Evolutionary conservation across 2,888 invertebrate genomes (phyloP), one percentile per base, ranked within the genome.

Genomic region (Conus canariensis): DNA sequence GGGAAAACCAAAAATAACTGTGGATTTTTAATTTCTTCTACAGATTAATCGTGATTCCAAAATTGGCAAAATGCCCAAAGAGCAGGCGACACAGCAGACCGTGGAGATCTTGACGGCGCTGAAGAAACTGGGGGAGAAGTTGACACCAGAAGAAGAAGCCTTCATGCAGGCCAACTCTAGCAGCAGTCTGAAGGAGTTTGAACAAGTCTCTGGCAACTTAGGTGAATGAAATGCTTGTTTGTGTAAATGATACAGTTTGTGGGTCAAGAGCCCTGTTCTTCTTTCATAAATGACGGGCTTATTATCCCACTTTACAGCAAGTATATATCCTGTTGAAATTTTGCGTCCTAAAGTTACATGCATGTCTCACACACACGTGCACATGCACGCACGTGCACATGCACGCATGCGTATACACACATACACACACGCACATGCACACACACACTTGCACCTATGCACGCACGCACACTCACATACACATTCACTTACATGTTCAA

Each of bases 1-100:
- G 45, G 45, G 45, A 45, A 45, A 45, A 45, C 45, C 45, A 45
- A 45, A 45, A 45, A 4, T 45, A 45, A 45, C 45, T 45, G 45
- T 45, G 45, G 45, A 4, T 45, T 45, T 45, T 45, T 45, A 1
- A 3, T 45, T 45, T 45, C 45, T 45, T 45, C 45, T 45, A 59
- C 91, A 96, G 96, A 94, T 97, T 74, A 97, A 97, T 85, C 96
- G 97, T 93, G 97, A 97, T 94, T 95, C 96, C 19, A 97, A 97
- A 95, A 96, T 97, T 60, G 97, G 97, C 58, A 97, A 97, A 96
- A 94, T 97, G 59, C 95, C 96, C 67, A 94, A 95, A 91, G 97
- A 97, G 83, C 94, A 95, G 59, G 96, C 97, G 89, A 97, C 97
- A 80, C 96, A 96, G 93, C 97, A 97, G 95, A 97, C 97, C 95